Evolutionary conservation across 2,888 invertebrate genomes (phyloP), one percentile per base, ranked within the genome.

Genomic region (Peribatodes rhomboidaria): DNA sequence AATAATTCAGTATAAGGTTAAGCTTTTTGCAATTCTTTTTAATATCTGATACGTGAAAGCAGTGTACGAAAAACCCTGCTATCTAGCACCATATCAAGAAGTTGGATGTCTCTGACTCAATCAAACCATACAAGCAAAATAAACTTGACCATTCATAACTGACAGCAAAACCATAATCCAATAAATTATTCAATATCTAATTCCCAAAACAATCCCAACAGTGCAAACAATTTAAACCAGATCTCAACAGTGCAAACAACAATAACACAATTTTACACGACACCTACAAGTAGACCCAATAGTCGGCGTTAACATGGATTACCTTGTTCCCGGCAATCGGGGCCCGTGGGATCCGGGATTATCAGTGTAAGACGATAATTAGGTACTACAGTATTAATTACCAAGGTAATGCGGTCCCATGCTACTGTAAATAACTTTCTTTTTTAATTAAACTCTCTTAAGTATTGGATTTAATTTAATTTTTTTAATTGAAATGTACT

Each of bases 341-440:
- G 55, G n/a, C 44, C 20, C 14, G 20, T 33, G 55, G 44, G 55
- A 55, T 44, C 33, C 44, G 33, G 44, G 55, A 44, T 55, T 55
- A 55, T 44, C 55, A 44, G 35, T 44, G 55, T 55, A 55, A 55
- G 55, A 33, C 44, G 35, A 35, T 55, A 55, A 55, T 55, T 55
- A 44, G 33, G 14, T 55, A 46, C 33, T 35, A 35, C 44, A n/a
- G 44, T 35, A 55, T 55, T 55, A 44, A 55, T 55, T 55, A 33
- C 33, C 14, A 10, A 33, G 20, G 13, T 44, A 44, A 55, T 55
- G 33, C 55, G 33, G 55, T 14, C 11, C 7, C 1, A 20, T 46
- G 46, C 8, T 4, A 22, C 20, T 2, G 11, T 20, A 1, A 10
- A 6, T 7, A 1, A 22, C 7, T 22, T 46, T 8, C 0, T n/a